Percentiles rank a stretch among this genome's conserved stretches.
These are phyloP conservation scores for Medauroidea extradentata DNA, from an alignment of 1,140 invertebrate species.

Conservation along the genomic window DNA sequence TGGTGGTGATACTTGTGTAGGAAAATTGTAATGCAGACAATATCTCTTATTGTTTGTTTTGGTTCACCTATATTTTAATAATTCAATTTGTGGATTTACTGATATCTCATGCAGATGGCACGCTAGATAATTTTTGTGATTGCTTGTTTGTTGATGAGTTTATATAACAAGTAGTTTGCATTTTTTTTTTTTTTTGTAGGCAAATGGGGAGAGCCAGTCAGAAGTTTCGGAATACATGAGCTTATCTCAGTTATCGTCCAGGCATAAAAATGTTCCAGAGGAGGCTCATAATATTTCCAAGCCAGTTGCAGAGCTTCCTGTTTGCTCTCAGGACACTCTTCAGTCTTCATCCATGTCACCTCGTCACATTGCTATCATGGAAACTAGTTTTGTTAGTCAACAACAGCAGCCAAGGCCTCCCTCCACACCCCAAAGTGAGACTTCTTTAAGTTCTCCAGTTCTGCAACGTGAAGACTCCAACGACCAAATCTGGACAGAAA, in stretches of 20 bases:
- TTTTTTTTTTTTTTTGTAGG: conserved; percentile 25
- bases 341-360: conserved; percentile 35
- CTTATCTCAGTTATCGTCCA: conserved; percentile 39
- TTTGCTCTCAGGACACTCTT: conserved; percentile 36
- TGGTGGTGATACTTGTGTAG: no score
- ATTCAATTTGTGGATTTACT: no score
- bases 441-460: not conserved
- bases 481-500: conserved; percentile 48
- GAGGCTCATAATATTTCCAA: conserved; percentile 25
- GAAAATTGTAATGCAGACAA: no score
- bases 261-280: conserved; percentile 40
- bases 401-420: not conserved
- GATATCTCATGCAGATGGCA: no score
- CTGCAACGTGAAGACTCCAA: not conserved
- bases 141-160: no score
- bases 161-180: no score
- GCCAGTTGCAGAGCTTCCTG: conserved; percentile 31
- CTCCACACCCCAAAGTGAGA: no score
- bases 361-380: conserved; percentile 31
- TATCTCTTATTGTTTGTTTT: no score
- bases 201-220: conserved; percentile 29
- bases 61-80: no score
- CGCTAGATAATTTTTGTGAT: no score
- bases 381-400: conserved; percentile 19
- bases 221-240: conserved; percentile 40